Percentiles rank a stretch among this genome's conserved stretches.
These are phyloP conservation scores for Baccha elongata DNA, from an alignment of 2,888 invertebrate species.

Conservation along the genomic window DNA sequence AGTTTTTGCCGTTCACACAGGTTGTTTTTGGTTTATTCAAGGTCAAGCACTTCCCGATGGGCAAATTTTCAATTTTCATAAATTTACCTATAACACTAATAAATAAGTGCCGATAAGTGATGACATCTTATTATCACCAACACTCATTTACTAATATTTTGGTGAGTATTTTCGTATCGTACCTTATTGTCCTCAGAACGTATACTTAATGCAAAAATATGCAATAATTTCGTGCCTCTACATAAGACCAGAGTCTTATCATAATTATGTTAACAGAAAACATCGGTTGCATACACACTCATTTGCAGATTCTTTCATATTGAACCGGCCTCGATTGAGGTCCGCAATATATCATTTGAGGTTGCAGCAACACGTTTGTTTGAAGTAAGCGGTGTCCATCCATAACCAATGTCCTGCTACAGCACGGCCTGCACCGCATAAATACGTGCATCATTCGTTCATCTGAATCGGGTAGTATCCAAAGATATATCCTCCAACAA, in stretches of 20 bases:
- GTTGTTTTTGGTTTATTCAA: too few relatives aligned
- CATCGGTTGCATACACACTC: not conserved
- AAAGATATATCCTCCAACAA: not conserved
- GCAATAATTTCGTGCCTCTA: not conserved
- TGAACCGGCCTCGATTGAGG: not conserved
- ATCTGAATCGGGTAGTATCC: not conserved
- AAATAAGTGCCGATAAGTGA: too few relatives aligned
- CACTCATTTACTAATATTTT: too few relatives aligned
- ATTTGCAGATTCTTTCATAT: not conserved
- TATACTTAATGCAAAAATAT: not conserved
- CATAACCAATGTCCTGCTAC: constrained; percentile 5
- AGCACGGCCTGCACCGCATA: not conserved
- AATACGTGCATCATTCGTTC: not conserved
- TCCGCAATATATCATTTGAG: not conserved
- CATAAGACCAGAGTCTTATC: not conserved
- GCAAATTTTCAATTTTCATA: too few relatives aligned
- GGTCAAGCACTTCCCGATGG: too few relatives aligned
- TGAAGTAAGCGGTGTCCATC: not conserved
- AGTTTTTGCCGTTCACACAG: too few relatives aligned
- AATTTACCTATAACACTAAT: too few relatives aligned
- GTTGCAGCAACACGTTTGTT: constrained; percentile 8
- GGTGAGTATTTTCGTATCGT: too few relatives aligned
- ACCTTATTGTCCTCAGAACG: too few relatives aligned
- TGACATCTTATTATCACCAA: too few relatives aligned
- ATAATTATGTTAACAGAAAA: not conserved